Conservation (phyloP, 2,888 invertebrate species). For the Hemithea aestivaria region DNA sequence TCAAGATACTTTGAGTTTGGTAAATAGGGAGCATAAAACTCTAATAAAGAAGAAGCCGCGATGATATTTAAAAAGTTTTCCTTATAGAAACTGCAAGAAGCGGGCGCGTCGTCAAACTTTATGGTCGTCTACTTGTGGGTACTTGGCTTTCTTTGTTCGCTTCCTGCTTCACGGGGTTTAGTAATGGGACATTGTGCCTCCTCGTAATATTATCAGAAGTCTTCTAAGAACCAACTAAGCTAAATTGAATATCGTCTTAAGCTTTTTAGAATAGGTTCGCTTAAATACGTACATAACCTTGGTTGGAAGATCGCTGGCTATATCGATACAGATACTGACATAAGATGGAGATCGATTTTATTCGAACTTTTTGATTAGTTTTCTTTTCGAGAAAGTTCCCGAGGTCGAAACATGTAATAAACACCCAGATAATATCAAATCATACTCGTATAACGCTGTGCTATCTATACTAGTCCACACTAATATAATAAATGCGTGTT, state of each 20-base stretch:
- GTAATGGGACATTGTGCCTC: neutral
- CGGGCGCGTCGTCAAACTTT: slow-evolving; percentile 10
- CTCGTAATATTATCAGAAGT: slow-evolving; percentile 8
- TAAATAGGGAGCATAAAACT: slow-evolving; percentile 18
- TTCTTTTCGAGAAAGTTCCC: too few species aligned
- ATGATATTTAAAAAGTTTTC: slow-evolving; percentile 28
- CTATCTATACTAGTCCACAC: too few species aligned
- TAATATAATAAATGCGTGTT: too few species aligned
- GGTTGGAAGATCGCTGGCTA: too few species aligned
- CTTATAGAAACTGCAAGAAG: slow-evolving; percentile 22
- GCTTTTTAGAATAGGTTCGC: neutral
- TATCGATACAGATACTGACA: too few species aligned
- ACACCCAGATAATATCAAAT: too few species aligned
- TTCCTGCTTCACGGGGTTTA: slow-evolving; percentile 3
- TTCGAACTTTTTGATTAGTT: slow-evolving; percentile 4
- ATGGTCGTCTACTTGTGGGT: slow-evolving; percentile 1
- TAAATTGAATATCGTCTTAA: slow-evolving; percentile 7
- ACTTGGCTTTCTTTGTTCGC: slow-evolving; percentile 7
- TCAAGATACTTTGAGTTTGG: neutral
- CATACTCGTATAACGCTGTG: too few species aligned
- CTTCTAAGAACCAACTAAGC: slow-evolving; percentile 7
- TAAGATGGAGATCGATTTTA: slow-evolving; percentile 3
- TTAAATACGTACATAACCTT: too few species aligned
- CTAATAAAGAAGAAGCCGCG: slow-evolving; percentile 28
- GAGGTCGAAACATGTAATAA: too few species aligned